Evolutionary conservation across 2,797 vertebrate species (phyloP), one percentile per base, ranked within the genome.

Genomic region (Etheostoma nigrum): DNA sequence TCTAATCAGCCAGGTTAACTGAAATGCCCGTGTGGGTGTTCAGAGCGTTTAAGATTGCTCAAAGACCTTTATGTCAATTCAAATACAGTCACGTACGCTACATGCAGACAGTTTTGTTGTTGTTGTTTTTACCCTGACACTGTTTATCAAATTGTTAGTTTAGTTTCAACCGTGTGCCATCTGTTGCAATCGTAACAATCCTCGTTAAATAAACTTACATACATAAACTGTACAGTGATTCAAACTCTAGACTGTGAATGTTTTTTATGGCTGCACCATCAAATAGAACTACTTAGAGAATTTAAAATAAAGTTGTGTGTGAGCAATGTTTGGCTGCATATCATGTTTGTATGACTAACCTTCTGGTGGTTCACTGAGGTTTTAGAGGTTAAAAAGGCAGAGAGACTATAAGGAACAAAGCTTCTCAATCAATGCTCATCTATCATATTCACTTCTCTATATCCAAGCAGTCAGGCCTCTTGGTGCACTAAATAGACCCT

Each of bases 361-460:
- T 9, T 1, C 23, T 47, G 2, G 25, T 42, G 36, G 42, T 42
- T 62, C 27, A 6, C 6, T 63, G 27, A 58, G 12, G n/a, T 40
- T 71, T 63, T 4, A 33, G 19, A 4, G 27, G 9, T 59, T 42
- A 48, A 64, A 51, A 33, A 7, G 8, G n/a, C 4, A 47, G 40
- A 14, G 16, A 58, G 15, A 69, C 18, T 11, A 9, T 10, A 25
- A 48, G 33, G 23, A 44, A 67, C 21, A 23, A 2, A 60, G 42
- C 13, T 59, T 33, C 33, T 54, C 6, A 54, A 23, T 55, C 54
- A 60, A 40, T 67, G n/a, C 27, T 61, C 27, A 75, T 78, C 48
- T 15, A 44, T 69, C 25, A 65, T 33, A 49, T 16, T 54, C 70
- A 79, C 23, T 45, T 68, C 25, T 67, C 2, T n/a, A 44, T 44